Conservation (phyloP, 2,797 vertebrate species). For the Anniella stebbinsi region DNA sequence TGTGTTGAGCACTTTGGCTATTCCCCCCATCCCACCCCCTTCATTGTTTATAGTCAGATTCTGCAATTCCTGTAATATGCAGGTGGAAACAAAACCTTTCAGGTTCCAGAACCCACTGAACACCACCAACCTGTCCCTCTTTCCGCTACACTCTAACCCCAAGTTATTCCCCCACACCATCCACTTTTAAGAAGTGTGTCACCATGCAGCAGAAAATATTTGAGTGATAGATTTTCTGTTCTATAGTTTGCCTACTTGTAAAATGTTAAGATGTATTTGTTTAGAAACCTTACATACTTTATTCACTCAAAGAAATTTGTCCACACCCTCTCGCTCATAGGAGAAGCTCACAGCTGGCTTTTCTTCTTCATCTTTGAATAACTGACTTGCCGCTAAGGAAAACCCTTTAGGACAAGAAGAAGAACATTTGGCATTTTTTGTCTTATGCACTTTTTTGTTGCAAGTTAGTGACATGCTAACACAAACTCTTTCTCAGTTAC, state of each 20-base stretch:
- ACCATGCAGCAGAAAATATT: background rate
- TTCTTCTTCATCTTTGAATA: background rate
- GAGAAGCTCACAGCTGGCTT: background rate
- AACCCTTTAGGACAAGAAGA: background rate
- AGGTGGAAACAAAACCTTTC: background rate
- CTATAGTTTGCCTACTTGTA: background rate
- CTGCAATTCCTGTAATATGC: background rate
- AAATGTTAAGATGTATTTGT: background rate
- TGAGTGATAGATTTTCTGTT: background rate
- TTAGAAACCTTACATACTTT: background rate
- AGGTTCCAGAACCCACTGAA: too few species aligned
- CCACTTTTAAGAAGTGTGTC: background rate
- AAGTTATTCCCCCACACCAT: background rate
- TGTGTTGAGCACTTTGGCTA: background rate
- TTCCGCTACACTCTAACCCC: background rate
- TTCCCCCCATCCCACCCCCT: background rate
- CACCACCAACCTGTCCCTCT: background rate
- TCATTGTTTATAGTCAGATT: background rate
- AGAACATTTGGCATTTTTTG: background rate
- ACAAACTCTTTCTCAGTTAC: slow-evolving; percentile 81
- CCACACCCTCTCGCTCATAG: background rate
- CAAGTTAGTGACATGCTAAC: background rate
- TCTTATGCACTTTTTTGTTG: background rate
- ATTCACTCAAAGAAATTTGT: background rate
- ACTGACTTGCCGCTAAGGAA: background rate